Percentiles rank a stretch among this genome's conserved stretches.
Evolutionary conservation across 92 coral and sea anemone genomes (phyloP).

Genomic region (Porites cylindrica): DNA sequence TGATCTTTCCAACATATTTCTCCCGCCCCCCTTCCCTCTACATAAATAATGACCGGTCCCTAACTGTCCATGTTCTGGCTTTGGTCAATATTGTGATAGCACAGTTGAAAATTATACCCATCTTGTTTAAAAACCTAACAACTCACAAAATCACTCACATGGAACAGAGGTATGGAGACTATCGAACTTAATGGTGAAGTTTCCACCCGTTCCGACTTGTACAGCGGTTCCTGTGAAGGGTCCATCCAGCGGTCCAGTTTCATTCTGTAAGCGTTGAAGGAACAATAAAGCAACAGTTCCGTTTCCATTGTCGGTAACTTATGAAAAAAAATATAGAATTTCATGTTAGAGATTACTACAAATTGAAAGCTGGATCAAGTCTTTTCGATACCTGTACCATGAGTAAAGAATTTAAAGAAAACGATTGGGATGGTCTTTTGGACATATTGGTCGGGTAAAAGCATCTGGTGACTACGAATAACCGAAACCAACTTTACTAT

Average conservation of each 20-base stretch:
- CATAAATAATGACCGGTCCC: too few species aligned
- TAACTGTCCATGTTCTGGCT: too few species aligned
- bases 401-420: background rate
- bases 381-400: background rate
- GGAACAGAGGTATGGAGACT: background rate
- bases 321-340: background rate
- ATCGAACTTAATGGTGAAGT: background rate
- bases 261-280: background rate
- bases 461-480: conserved; percentile 3
- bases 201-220: background rate
- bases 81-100: conserved; percentile 1
- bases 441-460: conserved; percentile 7
- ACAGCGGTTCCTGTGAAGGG: background rate
- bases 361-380: background rate
- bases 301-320: background rate
- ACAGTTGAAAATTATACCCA: conserved; percentile 9
- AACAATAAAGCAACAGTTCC: background rate
- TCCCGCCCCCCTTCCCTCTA: too few species aligned
- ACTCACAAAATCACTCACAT: background rate
- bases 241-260: background rate
- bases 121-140: background rate
- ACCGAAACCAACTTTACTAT: conserved; percentile 1
- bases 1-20: too few species aligned
- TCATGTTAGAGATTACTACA: conserved; percentile 15
- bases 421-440: conserved; percentile 10